A percentile compares a stretch with the other conserved stretches of the same genome.
These are phyloP conservation scores for Psephotus haematonotus DNA, from an alignment of 2,113 vertebrate genomes.

Conservation along the genomic window DNA sequence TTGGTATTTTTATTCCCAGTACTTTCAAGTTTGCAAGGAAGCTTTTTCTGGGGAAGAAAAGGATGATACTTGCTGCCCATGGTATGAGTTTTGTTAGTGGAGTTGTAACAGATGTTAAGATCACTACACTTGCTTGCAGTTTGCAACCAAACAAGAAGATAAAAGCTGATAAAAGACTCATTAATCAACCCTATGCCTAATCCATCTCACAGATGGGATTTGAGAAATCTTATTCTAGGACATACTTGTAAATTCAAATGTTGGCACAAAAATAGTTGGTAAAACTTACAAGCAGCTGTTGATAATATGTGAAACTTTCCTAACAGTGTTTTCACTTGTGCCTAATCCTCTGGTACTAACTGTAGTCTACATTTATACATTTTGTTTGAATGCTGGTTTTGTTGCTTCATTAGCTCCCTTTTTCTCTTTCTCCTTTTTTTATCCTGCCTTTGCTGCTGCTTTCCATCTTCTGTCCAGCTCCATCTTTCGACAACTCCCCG, in stretches of 20 bases:
- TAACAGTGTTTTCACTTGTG: constrained; percentile 66
- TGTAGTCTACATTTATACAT: constrained; percentile 77
- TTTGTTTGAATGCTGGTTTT: constrained; percentile 87
- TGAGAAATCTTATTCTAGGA: constrained; percentile 14
- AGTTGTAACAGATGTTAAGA: constrained; percentile 24
- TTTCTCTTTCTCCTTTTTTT: constrained; percentile 85
- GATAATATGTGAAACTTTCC: constrained; percentile 58
- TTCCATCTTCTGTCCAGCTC: constrained; percentile 78
- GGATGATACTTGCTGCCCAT: background rate
- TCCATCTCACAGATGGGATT: background rate
- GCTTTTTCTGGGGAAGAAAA: constrained; percentile 22
- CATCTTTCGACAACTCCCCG: constrained; percentile 93
- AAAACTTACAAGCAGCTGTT: constrained; percentile 47
- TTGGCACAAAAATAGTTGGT: constrained; percentile 50
- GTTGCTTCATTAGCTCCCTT: constrained; percentile 91
- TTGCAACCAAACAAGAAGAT: constrained; percentile 10
- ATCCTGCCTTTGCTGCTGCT: constrained; percentile 83
- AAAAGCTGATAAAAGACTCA: background rate
- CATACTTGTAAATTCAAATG: background rate
- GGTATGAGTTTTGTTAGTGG: background rate
- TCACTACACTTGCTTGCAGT: constrained; percentile 44
- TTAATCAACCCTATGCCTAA: background rate
- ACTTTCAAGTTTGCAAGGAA: background rate
- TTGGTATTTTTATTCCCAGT: background rate
- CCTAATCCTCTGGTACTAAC: constrained; percentile 84